Percentiles rank a stretch among this genome's conserved stretches.
These are phyloP conservation scores for Miniopterus natalensis DNA, from an alignment of 2,113 vertebrate genomes.

Conservation along the genomic window DNA sequence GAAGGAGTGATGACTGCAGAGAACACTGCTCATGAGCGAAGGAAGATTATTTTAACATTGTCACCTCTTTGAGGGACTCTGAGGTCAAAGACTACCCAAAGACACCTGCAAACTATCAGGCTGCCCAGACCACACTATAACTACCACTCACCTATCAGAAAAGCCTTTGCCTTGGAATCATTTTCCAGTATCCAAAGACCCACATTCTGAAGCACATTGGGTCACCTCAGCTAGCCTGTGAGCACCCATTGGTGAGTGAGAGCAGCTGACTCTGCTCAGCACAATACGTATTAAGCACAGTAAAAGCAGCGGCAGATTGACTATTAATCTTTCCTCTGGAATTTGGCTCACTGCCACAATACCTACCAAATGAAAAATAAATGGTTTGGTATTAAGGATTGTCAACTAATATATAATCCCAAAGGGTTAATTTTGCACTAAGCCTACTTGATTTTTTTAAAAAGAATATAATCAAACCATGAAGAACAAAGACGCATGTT, in stretches of 20 bases:
- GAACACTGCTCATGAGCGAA: not conserved
- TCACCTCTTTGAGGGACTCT: not conserved
- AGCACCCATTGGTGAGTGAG: not conserved
- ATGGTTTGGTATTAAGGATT: constrained; percentile 46
- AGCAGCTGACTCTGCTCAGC: not conserved
- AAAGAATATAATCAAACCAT: constrained; percentile 54
- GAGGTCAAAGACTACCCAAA: not conserved
- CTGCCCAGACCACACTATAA: not conserved
- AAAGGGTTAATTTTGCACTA: constrained; percentile 68
- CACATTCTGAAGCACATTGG: not conserved
- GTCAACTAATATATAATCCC: constrained; percentile 63
- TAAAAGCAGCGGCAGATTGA: not conserved
- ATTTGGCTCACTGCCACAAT: not conserved
- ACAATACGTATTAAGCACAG: not conserved
- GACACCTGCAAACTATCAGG: not conserved
- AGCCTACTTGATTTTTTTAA: constrained; percentile 33
- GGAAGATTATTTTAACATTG: not conserved
- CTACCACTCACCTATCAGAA: not conserved
- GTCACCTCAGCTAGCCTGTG: not conserved
- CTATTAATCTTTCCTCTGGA: constrained; percentile 13
- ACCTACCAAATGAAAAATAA: constrained; percentile 62
- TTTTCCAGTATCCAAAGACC: not conserved
- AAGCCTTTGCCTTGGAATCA: not conserved
- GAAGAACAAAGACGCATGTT: constrained; percentile 78
- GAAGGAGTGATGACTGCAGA: too few species aligned